Base-by-base conservation (phyloP, 2,113 vertebrate species). In the Sorex araneus region DNA sequence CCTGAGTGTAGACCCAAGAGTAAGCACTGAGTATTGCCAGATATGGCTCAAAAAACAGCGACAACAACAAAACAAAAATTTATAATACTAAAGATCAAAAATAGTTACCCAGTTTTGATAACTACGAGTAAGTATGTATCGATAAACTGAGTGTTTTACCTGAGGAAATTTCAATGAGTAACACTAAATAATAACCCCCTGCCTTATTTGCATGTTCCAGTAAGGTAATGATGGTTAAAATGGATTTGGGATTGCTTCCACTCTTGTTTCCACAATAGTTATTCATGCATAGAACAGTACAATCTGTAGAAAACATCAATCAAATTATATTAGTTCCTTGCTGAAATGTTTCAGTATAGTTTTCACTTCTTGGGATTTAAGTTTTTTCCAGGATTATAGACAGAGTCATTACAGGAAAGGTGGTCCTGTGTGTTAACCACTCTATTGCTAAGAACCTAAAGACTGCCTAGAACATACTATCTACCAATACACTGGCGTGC, bases 251-350 rank as follows among this genome's bases (percentile, higher is more conserved):
- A 67, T 87, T 63, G 5, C 34, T 81, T 89, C 34, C 7, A 67
- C 19, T 86, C 36, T 75, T 60, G 4, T 50, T 60, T 11, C 11
- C 32, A 34, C 16, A 90, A 13, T 60, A 84, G 1, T 70, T 5
- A 30, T 76, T 54, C 27, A 50, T 23, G 0, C 19, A 82, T 34
- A 60, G 32, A 89, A 34, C 23, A 94, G 25, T 36, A 4, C 82
- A n/a, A 82, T 25, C 18, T 78, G 90, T 75, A 69, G 8, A 82
- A 92, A 84, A 70, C 60, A 63, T 76, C 77, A 85, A 66, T 34
- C 16, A 80, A 80, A 86, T 90, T 5, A 54, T 40, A 71, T 50
- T 57, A 79, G 1, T 50, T 4, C 71, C 19, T 23, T 78, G 12
- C 7, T 57, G 28, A 69, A 76, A 50, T 67, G 36, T 64, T 57